Evolutionary conservation across 2,888 invertebrate species (phyloP).

Genomic region (Cosmia pyralina): DNA sequence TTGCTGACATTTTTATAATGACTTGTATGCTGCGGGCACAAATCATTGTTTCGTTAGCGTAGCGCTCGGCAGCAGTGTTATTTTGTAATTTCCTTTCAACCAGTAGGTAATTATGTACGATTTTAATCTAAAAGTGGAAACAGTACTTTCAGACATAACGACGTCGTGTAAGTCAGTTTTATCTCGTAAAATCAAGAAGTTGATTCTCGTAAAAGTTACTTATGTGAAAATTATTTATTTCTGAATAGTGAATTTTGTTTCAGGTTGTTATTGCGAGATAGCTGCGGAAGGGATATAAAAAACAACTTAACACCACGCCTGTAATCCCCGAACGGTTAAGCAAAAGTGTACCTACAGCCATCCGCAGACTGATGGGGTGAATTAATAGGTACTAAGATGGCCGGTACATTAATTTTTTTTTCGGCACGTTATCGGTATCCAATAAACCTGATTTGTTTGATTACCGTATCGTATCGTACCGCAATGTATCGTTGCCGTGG

Average conservation of each 20-base stretch:
- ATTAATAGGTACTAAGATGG: no score
- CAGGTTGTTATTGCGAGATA: neutral
- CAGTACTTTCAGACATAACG: conserved; percentile 24
- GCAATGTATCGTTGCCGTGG: no score
- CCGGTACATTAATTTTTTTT: no score
- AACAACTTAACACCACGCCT: neutral
- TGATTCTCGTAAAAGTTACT: conserved; percentile 9
- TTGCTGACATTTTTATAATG: conserved; percentile 22
- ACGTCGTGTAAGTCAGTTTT: conserved; percentile 15
- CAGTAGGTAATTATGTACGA: conserved; percentile 30
- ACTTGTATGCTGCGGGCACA: neutral
- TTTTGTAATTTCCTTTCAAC: conserved; percentile 40
- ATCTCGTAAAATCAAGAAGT: conserved; percentile 13
- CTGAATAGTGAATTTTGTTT: conserved; percentile 4
- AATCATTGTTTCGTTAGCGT: conserved; percentile 5
- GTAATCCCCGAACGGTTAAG: neutral
- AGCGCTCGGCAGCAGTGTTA: conserved; percentile 1
- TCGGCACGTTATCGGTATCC: no score
- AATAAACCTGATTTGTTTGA: no score
- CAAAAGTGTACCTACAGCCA: neutral
- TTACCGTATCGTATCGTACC: no score
- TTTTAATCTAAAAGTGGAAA: conserved; percentile 42
- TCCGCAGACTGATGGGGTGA: no score
- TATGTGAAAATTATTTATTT: conserved; percentile 15
- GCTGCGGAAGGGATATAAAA: neutral